These are phyloP conservation scores for Oryzias celebensis DNA, from an alignment of 2,113 vertebrate genomes.

Conservation along the genomic window DNA sequence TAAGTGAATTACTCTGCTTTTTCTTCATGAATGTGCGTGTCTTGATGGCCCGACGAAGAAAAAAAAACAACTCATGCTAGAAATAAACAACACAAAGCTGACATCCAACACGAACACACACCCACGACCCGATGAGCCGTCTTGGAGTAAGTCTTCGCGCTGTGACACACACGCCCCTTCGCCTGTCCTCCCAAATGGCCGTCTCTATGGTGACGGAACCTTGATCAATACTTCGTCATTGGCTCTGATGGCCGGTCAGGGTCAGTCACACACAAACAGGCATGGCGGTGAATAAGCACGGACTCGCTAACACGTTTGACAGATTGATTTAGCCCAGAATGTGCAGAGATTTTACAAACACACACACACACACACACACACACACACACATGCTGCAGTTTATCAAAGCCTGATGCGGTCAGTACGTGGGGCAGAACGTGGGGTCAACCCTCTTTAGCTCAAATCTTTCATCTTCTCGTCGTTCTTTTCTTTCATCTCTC, in stretches of 20 bases:
- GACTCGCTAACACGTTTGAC: conserved; percentile 61
- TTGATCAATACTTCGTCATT: conserved; percentile 76
- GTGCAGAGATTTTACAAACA: conserved; percentile 50
- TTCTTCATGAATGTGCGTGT: conserved; percentile 6
- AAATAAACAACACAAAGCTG: conserved; percentile 37
- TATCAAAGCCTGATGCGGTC: conserved; percentile 64
- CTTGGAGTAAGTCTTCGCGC: conserved; percentile 70
- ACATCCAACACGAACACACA: conserved; percentile 43
- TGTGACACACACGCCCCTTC: conserved; percentile 62
- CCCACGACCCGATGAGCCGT: conserved; percentile 53
- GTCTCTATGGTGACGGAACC: conserved; percentile 70
- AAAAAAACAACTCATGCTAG: conserved; percentile 3
- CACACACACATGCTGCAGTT: conserved; percentile 46
- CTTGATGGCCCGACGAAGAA: conserved; percentile 43
- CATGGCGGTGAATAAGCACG: conserved; percentile 70
- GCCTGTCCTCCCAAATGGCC: conserved; percentile 68
- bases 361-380: conserved; percentile 27
- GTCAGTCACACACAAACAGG: conserved; percentile 57
- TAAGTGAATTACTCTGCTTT: conserved; percentile 32
- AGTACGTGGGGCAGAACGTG: conserved; percentile 51
- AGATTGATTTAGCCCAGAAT: conserved; percentile 66
- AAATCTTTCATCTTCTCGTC: conserved; percentile 64
- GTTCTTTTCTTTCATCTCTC: conserved; percentile 33
- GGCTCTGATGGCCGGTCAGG: conserved; percentile 73
- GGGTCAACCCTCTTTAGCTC: conserved; percentile 62